Base-by-base conservation (phyloP, 2,888 invertebrate species). In the Heliothis peltigera region DNA sequence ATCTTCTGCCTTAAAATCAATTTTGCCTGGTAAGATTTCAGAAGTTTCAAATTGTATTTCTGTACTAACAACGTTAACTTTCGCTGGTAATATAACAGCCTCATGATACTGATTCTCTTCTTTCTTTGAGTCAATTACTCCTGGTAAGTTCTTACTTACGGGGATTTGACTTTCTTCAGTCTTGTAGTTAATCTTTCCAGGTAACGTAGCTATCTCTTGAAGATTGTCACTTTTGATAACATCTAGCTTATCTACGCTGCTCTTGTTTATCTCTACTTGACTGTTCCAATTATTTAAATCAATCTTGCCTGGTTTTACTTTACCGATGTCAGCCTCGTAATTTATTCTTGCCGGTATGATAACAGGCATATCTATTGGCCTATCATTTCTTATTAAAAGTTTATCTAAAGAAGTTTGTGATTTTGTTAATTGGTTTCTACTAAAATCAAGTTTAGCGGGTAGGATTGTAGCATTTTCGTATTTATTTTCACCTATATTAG, bases 311-410 rank as follows among this genome's bases (percentile, higher is more conserved):
- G 71, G 70, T 18, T 62, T 75, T 1, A 46, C 59, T 67, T 47
- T 74, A 44, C 74, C 73, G 5, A 77, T 66, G 22, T 71, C 52
- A n/a, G 52, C 54, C 58, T 77, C 74, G 19, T 77, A 76, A 6
- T 65, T 43, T 0, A 15, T 21, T 53, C 53, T 69, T 8, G 42
- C 12, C 0, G 75, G 70, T 2, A 75, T 12, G 0, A 69, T 71
- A 4, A 25, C 56, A 4, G 70, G 70, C 75, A 71, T 52, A 17
- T 69, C 62, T 48, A 46, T 52, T 0, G 51, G 43, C 10, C 46
- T 59, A 25, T 39, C 6, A 39, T 28, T 63, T 58, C 43, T 48
- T 10, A 47, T 62, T 52, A 46, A 42, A 15, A n/a, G 2, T 32
- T 39, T 69, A 2, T 25, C 15, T 1, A 6, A 12, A 1, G 1